Evolutionary conservation across 2,888 invertebrate genomes (phyloP).

Genomic region (Hirtodrosophila alboralis): DNA sequence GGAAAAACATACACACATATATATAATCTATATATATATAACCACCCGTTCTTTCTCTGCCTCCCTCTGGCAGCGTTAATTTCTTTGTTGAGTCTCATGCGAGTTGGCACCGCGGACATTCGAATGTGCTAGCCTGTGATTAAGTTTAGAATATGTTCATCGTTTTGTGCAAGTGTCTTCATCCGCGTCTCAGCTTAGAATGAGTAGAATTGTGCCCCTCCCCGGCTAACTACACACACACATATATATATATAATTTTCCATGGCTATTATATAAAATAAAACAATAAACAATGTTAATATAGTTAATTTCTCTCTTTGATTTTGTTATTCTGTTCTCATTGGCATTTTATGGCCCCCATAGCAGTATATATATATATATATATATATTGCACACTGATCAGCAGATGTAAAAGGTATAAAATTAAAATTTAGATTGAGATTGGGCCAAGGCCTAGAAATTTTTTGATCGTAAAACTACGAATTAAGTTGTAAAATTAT

Average conservation of each 20-base stretch:
- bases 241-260: conserved; percentile 56
- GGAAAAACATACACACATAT: no score
- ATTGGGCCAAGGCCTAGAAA: conserved; percentile 11
- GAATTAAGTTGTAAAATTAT: neutral
- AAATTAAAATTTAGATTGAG: conserved; percentile 21
- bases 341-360: conserved; percentile 18
- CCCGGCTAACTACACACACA: conserved; percentile 46
- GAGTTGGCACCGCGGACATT: conserved; percentile 73
- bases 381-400: conserved; percentile 27
- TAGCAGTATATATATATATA: conserved; percentile 1
- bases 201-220: conserved; percentile 23
- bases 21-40: neutral
- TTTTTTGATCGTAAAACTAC: conserved; percentile 8
- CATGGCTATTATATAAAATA: conserved; percentile 29
- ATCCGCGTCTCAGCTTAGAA: conserved; percentile 28
- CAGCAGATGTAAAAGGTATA: conserved; percentile 8
- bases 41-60: conserved; percentile 13
- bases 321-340: conserved; percentile 14
- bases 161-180: conserved; percentile 72
- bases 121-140: conserved; percentile 75
- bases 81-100: conserved; percentile 79
- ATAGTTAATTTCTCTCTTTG: conserved; percentile 14
- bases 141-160: conserved; percentile 77
- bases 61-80: conserved; percentile 58
- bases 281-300: conserved; percentile 57